Evolutionary conservation across 1,140 invertebrate genomes (phyloP).

Genomic region (Plectrocnemia conspersa): DNA sequence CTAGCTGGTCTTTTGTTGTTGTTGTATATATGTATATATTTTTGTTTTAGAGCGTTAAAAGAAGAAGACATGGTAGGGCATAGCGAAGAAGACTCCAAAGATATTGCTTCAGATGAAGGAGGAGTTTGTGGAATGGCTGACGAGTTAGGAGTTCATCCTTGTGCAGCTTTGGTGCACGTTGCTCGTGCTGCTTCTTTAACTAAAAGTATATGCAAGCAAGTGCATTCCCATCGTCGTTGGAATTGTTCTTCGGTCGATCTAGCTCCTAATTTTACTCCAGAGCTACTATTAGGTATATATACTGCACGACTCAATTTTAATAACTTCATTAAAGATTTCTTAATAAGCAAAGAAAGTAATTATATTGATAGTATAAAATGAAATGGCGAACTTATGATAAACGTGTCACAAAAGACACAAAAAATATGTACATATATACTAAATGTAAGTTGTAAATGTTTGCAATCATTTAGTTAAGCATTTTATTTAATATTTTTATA

Average conservation of each 20-base stretch:
- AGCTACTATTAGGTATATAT: conserved; percentile 68
- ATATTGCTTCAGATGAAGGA: conserved; percentile 11
- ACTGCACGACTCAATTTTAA: too few species aligned
- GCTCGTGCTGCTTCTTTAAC: conserved; percentile 65
- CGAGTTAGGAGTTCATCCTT: conserved; percentile 58
- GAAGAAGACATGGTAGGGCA: conserved; percentile 9
- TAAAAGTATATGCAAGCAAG: conserved; percentile 64
- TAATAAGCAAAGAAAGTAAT: too few species aligned
- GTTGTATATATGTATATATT: neutral
- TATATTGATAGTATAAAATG: too few species aligned
- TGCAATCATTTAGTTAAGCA: too few species aligned
- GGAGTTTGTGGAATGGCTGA: conserved; percentile 42
- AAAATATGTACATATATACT: too few species aligned
- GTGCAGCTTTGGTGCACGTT: conserved; percentile 69
- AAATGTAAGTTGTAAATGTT: too few species aligned
- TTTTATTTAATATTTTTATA: too few species aligned
- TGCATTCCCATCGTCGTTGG: conserved; percentile 72
- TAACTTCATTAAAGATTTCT: too few species aligned
- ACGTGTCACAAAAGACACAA: too few species aligned
- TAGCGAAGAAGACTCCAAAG: conserved; percentile 2
- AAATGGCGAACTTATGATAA: too few species aligned
- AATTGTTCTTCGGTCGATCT: conserved; percentile 75
- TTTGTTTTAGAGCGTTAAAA: conserved; percentile 17
- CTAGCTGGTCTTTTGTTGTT: too few species aligned
- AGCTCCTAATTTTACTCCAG: conserved; percentile 67